phyloP scores from a whole-genome alignment of 2,797 vertebrate species.

The Sebastes itinus region DNA sequence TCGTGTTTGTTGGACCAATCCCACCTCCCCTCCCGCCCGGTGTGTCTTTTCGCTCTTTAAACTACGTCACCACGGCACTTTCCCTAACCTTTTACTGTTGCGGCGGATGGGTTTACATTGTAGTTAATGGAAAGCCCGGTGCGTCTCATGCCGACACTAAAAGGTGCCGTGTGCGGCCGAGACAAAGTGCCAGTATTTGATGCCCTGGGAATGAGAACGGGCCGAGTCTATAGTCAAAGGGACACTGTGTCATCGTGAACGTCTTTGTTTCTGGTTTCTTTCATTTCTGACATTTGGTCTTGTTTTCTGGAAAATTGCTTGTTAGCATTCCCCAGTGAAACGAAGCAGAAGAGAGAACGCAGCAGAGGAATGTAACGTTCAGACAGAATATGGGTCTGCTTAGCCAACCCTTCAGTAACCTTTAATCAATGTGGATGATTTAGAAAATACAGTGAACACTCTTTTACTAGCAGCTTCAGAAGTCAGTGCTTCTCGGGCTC shows the following conservation, averaged over 20 bases:
- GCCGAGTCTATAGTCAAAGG: neutral
- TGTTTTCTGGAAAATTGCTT: neutral
- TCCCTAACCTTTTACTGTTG: no score
- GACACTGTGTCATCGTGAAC: neutral
- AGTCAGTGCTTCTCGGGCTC: neutral
- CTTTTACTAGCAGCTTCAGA: neutral
- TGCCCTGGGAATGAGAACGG: no score
- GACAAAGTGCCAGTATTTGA: no score
- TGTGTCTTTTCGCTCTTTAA: no score
- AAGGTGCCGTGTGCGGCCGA: no score
- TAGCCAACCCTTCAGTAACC: neutral
- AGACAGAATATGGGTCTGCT: neutral
- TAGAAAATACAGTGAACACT: neutral
- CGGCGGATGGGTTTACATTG: no score
- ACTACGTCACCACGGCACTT: no score
- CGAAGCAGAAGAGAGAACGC: neutral
- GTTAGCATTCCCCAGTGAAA: neutral
- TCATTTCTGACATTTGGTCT: neutral
- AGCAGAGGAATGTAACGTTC: neutral
- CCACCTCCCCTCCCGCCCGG: no score
- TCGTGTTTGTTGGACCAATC: no score
- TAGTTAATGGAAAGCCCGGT: rapidly evolving
- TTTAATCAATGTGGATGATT: neutral
- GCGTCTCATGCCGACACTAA: no score
- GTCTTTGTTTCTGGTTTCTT: neutral